Evolutionary conservation across 1,140 invertebrate genomes (phyloP).

Genomic region (Drosophila prosaltans): DNA sequence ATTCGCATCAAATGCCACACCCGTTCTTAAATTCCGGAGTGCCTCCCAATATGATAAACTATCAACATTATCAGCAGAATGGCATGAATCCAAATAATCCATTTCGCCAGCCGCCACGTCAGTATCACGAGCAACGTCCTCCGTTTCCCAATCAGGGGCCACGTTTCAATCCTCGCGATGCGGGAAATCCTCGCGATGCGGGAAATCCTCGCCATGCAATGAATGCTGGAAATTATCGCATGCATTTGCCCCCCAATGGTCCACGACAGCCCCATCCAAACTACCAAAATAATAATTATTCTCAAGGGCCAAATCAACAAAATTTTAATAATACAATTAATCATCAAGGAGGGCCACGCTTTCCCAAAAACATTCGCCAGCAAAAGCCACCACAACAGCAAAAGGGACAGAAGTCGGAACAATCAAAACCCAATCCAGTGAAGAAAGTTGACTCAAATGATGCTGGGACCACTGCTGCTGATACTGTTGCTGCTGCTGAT

Average conservation of each 20-base stretch:
- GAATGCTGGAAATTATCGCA: background rate
- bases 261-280: background rate
- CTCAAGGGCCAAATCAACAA: background rate
- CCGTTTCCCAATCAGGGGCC: background rate
- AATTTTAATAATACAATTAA: background rate
- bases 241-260: background rate
- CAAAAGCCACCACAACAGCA: constrained; percentile 12
- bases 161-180: background rate
- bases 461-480: background rate
- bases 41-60: constrained; percentile 29
- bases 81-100: constrained; percentile 34
- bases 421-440: background rate
- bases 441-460: background rate
- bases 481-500: background rate
- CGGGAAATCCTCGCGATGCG: too few species aligned
- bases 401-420: background rate
- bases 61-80: background rate
- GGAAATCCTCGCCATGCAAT: background rate
- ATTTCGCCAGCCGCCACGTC: constrained; percentile 16
- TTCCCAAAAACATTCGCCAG: too few species aligned
- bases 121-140: background rate
- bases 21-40: background rate
- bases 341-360: background rate
- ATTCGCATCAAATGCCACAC: too few species aligned
- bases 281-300: background rate